These are phyloP conservation scores for Cepaea nemoralis DNA, from an alignment of 1,140 invertebrate genomes.

Conservation along the genomic window DNA sequence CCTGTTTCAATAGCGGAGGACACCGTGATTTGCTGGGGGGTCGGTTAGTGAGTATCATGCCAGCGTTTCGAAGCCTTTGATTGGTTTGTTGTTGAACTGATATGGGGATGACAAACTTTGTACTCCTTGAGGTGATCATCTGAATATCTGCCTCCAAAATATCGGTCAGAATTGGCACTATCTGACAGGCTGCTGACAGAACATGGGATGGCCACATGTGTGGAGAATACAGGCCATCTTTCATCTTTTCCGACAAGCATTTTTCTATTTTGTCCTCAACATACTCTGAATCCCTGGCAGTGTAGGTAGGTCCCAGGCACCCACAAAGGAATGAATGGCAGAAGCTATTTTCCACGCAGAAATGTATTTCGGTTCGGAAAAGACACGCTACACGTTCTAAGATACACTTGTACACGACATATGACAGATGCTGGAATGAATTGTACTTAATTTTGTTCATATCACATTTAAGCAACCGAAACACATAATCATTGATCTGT, in stretches of 20 bases:
- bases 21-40: conserved; percentile 29
- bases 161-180: conserved; percentile 4
- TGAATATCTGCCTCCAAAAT: conserved; percentile 24
- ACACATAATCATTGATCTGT: conserved; percentile 29
- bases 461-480: conserved; percentile 1
- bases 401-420: conserved; percentile 23
- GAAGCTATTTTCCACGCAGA: conserved; percentile 25
- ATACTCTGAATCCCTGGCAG: background rate
- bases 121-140: conserved; percentile 12
- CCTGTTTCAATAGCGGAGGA: conserved; percentile 25
- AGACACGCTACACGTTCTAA: conserved; percentile 31
- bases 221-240: conserved; percentile 32
- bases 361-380: conserved; percentile 31
- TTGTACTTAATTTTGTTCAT: conserved; percentile 8
- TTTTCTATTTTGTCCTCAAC: conserved; percentile 31
- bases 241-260: conserved; percentile 37
- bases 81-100: background rate
- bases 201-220: conserved; percentile 39
- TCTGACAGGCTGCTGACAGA: conserved; percentile 16
- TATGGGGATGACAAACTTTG: conserved; percentile 19
- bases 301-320: conserved; percentile 7
- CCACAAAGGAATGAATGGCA: conserved; percentile 32
- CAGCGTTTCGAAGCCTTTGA: conserved; percentile 18
- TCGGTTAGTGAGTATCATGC: conserved; percentile 21
- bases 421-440: conserved; percentile 2